A percentile compares a stretch with the other conserved stretches of the same genome.
Conservation (phyloP, 2,888 invertebrate genomes). For the Cheilosia vulpina region DNA sequence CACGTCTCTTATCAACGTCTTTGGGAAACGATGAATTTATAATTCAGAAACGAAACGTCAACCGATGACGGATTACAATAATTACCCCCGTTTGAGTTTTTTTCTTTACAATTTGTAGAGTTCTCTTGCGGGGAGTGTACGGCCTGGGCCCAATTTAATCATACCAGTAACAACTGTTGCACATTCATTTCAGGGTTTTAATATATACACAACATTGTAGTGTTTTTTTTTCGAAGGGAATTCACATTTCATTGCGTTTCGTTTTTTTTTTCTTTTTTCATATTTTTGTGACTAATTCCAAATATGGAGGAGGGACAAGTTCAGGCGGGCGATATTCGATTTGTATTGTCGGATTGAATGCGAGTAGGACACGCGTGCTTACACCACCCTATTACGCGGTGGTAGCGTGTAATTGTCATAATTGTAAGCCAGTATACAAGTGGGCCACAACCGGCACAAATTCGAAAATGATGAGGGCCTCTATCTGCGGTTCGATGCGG, state of each 20-base stretch:
- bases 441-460: constrained; percentile 44
- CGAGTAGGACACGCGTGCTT: constrained; percentile 51
- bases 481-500: constrained; percentile 19
- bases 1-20: constrained; percentile 1
- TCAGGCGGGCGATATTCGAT: background rate
- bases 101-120: background rate
- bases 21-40: constrained; percentile 11
- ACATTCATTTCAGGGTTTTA: constrained; percentile 6
- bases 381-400: constrained; percentile 48
- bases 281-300: constrained; percentile 17
- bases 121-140: background rate
- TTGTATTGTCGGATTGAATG: constrained; percentile 31
- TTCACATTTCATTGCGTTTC: constrained; percentile 14
- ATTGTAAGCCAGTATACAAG: constrained; percentile 53
- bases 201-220: background rate
- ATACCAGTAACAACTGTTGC: constrained; percentile 25
- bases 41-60: constrained; percentile 22
- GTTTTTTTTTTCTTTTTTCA: background rate
- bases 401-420: constrained; percentile 57
- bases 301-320: background rate
- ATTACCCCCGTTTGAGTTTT: constrained; percentile 6
- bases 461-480: constrained; percentile 52
- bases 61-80: constrained; percentile 38
- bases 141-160: constrained; percentile 6
- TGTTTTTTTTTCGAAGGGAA: constrained; percentile 27